Conservation (phyloP, 2,797 vertebrate genomes). For the Phoeniculus purpureus region DNA sequence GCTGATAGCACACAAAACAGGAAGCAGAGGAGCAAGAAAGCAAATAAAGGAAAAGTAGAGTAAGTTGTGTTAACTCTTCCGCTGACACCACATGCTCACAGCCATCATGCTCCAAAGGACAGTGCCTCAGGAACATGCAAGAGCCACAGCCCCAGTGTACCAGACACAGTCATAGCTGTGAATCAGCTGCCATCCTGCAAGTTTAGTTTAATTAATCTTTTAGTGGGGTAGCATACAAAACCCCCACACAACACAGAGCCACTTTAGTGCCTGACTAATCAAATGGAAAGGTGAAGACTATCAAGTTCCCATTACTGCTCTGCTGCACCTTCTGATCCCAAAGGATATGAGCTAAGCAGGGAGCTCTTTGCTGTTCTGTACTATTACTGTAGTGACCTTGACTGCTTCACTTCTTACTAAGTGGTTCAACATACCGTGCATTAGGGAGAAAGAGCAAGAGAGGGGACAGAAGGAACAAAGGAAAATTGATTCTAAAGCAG, state of each 20-base stretch:
- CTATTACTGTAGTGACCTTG: background rate
- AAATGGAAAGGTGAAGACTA: background rate
- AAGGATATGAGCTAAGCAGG: background rate
- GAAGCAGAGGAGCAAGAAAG: background rate
- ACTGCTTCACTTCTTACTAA: background rate
- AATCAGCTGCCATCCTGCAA: background rate
- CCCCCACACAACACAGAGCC: rapidly evolving
- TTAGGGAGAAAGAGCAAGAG: background rate
- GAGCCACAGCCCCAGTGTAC: background rate
- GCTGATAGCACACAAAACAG: background rate
- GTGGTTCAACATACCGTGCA: background rate
- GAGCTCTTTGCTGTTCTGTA: background rate
- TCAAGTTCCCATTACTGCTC: background rate
- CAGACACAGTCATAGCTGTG: too few species aligned
- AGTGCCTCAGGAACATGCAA: background rate
- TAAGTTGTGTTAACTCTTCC: background rate
- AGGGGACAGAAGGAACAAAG: background rate
- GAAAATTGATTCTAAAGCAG: background rate
- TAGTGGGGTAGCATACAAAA: background rate
- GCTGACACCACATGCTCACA: background rate
- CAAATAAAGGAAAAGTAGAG: background rate
- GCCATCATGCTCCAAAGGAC: background rate
- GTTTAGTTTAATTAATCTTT: background rate
- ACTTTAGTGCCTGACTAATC: background rate
- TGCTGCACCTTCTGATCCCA: background rate